Percentiles rank a stretch among this genome's conserved stretches.
These are phyloP conservation scores for Acrocephalus arundinaceus DNA, from an alignment of 2,113 vertebrate genomes.

Conservation along the genomic window DNA sequence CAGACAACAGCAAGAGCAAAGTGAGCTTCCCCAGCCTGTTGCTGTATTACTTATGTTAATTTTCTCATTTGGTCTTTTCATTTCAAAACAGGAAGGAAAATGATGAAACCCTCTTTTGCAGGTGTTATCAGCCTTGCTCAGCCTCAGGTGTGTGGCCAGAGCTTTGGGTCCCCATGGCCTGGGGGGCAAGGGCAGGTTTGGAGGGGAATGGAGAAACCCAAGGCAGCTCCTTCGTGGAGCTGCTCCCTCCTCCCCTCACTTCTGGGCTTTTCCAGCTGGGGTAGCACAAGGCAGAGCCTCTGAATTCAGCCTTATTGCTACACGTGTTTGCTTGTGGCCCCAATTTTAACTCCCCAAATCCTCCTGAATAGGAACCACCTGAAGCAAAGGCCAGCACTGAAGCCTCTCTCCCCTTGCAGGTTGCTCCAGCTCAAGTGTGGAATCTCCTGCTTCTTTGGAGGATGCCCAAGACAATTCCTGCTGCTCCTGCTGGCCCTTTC, in stretches of 20 bases:
- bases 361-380: background rate
- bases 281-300: background rate
- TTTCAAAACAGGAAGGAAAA: background rate
- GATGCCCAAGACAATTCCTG: rapidly evolving
- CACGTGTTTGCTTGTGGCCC: background rate
- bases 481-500: background rate
- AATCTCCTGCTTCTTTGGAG: background rate
- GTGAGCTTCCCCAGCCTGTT: background rate
- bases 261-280: background rate
- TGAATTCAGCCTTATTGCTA: background rate
- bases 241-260: background rate
- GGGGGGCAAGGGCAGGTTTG: rapidly evolving
- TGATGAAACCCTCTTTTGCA: rapidly evolving
- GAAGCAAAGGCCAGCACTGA: background rate
- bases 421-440: background rate
- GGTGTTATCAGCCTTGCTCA: background rate
- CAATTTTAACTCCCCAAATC: background rate
- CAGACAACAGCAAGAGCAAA: background rate
- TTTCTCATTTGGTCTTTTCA: background rate
- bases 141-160: background rate
- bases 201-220: too few species aligned
- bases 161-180: rapidly evolving
- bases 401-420: background rate
- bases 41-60: background rate
- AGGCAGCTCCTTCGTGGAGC: rapidly evolving